phyloP scores from a whole-genome alignment of 2,113 vertebrate species.

The Chrysemys picta region DNA sequence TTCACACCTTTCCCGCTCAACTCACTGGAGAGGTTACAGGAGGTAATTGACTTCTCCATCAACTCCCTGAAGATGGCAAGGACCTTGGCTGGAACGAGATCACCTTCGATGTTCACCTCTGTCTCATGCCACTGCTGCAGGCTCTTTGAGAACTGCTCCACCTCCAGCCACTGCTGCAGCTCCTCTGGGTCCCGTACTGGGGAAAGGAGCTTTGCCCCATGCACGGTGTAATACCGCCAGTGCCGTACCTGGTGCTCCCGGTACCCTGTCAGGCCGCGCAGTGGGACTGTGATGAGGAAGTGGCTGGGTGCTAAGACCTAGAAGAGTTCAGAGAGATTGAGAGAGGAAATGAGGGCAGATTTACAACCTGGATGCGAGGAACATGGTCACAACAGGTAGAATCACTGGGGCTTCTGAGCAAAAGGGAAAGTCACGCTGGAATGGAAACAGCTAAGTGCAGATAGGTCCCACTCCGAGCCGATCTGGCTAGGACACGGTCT shows the following conservation, averaged over 20 bases:
- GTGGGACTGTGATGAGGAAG: constrained; percentile 83
- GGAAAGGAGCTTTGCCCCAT: constrained; percentile 78
- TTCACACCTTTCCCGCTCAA: neutral
- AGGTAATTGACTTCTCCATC: constrained; percentile 80
- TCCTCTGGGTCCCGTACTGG: constrained; percentile 84
- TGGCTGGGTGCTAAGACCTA: constrained; percentile 85
- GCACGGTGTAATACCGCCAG: constrained; percentile 85
- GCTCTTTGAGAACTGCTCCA: constrained; percentile 83
- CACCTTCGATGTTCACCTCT: constrained; percentile 83
- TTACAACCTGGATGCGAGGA: neutral
- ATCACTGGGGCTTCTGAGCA: neutral
- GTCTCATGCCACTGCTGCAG: constrained; percentile 84
- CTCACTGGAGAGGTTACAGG: constrained; percentile 82
- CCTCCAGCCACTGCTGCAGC: constrained; percentile 85
- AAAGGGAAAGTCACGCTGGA: neutral
- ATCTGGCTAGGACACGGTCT: neutral
- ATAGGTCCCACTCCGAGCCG: neutral
- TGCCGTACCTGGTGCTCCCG: constrained; percentile 69
- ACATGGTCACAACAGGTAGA: neutral
- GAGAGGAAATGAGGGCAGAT: constrained; percentile 20
- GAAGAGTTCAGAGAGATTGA: constrained; percentile 36
- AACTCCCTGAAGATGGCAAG: constrained; percentile 81
- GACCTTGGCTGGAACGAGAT: constrained; percentile 85
- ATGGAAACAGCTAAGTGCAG: neutral
- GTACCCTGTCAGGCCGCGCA: constrained; percentile 83